Evolutionary conservation across 2,888 invertebrate species (phyloP), one percentile per base, ranked within the genome.

Genomic region (Macropis europaea): DNA sequence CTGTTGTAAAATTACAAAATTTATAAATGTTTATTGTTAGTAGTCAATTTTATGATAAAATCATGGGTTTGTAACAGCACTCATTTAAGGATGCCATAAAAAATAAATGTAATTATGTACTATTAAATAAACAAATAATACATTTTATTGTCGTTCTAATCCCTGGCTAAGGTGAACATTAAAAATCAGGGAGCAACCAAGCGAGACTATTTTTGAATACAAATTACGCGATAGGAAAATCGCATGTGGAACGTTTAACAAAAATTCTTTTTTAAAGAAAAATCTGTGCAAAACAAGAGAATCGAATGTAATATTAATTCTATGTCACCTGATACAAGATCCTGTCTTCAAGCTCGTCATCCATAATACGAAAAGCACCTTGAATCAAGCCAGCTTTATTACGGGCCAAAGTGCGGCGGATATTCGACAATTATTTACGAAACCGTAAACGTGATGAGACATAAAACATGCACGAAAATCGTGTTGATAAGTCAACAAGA

Each of bases 261-360:
- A 17, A 3, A 32, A 11, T 43, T 28, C 26, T 5, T 2, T 0
- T 13, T 24, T 19, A 0, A 9, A 38, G 62, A 2, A 6, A n/a
- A 7, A 38, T 32, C 26, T 40, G 36, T 13, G 13, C n/a, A 11
- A 45, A 40, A 17, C 6, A 24, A 30, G 7, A 6, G 17, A 34
- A 11, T 2, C 40, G 7, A 56, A 3, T 13, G 45, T 52, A 19
- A 0, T 19, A 62, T 38, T 13, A 50, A 30, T 61, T 11, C n/a
- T 36, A 13, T 42, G 9, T 62, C 57, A 89, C 89, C 88, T 97
- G 96, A 90, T 96, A 95, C 86, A 97, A 92, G 86, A 97, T 94
- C 92, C 94, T 94, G 87, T 97, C 96, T 91, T 97, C 97, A 87
- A 97, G 92, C 92, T 96, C 96, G 94, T 97, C 97, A 93, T 97